A percentile compares a stretch with the other conserved stretches of the same genome.
Evolutionary conservation across 2,797 vertebrate species (phyloP).

Genomic region (Sebastiscus albofasciatus): DNA sequence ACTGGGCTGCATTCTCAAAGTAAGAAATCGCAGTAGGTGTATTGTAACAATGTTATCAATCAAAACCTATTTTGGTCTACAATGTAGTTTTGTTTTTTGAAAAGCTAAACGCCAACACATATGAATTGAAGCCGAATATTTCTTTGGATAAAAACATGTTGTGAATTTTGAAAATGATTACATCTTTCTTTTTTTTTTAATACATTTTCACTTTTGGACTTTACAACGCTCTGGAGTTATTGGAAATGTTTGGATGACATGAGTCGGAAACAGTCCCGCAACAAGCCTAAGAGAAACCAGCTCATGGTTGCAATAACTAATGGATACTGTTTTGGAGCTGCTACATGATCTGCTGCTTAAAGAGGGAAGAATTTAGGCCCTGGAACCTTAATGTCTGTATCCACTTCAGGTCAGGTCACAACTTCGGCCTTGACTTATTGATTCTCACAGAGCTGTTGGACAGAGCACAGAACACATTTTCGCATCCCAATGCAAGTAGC

Average conservation of each 20-base stretch:
- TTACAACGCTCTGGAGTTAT: neutral
- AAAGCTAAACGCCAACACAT: neutral
- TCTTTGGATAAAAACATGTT: neutral
- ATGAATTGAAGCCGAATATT: neutral
- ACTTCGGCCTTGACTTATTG: constrained; percentile 49
- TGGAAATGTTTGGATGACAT: neutral
- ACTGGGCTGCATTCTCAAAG: neutral
- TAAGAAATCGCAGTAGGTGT: neutral
- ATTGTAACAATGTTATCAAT: neutral
- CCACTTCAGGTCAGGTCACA: constrained; percentile 39
- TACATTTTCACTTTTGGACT: neutral
- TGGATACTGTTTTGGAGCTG: neutral
- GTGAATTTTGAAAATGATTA: no score
- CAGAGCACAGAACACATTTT: neutral
- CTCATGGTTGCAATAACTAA: neutral
- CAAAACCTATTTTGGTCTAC: neutral
- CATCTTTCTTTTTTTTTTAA: neutral
- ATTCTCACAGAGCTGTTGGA: constrained; percentile 38
- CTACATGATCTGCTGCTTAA: neutral
- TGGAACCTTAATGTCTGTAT: constrained; percentile 23
- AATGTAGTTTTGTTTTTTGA: neutral
- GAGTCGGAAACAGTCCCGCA: neutral
- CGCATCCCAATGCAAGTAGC: constrained; percentile 1
- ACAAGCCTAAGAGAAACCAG: neutral
- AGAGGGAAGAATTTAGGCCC: neutral